Base-by-base conservation (phyloP, 2,113 vertebrate species). In the Elephantulus edwardii region DNA sequence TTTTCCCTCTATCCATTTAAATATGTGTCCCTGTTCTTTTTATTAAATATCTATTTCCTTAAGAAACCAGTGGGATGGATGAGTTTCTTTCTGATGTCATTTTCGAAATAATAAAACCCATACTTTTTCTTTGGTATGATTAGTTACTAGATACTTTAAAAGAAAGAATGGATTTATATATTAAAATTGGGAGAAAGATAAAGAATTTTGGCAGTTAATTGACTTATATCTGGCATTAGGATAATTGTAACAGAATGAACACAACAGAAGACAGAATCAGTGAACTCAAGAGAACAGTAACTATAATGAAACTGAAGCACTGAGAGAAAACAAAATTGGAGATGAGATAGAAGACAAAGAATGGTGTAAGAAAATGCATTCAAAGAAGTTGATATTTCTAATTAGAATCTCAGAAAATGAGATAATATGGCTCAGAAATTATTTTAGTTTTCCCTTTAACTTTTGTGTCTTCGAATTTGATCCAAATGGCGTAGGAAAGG, bases 131-230 rank as follows among this genome's bases (percentile, higher is more conserved):
- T 3, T 16, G 33, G 2, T 77, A 9, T 66, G 30, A 10, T 76
- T 94, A 93, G 38, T 33, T 84, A 26, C 30, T 42, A 86, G 22
- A 2, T 75, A 26, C 62, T 91, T 91, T 33, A 74, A n/a, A n/a
- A n/a, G n/a, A 90, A 89, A 50, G 76, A 93, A 46, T 33, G 74
- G 26, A 68, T n/a, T 84, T 58, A 38, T 56, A 66, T 72, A n/a
- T 60, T 72, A 44, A 64, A 78, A 78, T 42, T 30, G 38, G 46
- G 30, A 30, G 24, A 13, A 52, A 76, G 44, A 6, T 76, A 35
- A n/a, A 50, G 28, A 52, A 46, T 86, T 89, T 80, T 35, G 92
- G 20, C 38, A 44, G 14, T 71, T 58, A 76, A 77, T 76, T 64
- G 50, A 30, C 71, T 17, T 75, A 56, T 50, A 9, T 42, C 44